These are phyloP conservation scores for Mythimna pallens DNA, from an alignment of 2,888 invertebrate species.

Conservation along the genomic window DNA sequence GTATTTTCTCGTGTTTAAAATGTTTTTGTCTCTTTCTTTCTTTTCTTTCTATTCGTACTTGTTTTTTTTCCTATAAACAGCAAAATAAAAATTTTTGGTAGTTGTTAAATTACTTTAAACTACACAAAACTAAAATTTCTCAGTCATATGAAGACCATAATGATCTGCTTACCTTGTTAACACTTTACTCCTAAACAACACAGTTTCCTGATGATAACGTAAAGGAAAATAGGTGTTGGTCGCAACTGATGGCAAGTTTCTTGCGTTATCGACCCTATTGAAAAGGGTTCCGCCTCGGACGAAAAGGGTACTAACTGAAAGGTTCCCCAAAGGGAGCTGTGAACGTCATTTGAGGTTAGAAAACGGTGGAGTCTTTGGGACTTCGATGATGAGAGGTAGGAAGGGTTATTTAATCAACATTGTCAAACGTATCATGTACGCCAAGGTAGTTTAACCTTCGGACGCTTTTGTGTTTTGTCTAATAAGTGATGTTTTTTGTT, in stretches of 20 bases:
- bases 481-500: not conserved
- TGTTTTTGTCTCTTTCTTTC: too few species aligned
- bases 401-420: not conserved
- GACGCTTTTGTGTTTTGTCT: too few species aligned
- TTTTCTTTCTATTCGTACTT: too few species aligned
- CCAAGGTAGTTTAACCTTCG: too few species aligned
- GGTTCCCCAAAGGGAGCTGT: slow-evolving; percentile 39
- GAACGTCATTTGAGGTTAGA: slow-evolving; percentile 32
- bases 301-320: slow-evolving; percentile 41
- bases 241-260: slow-evolving; percentile 38
- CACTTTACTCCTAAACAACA: slow-evolving; percentile 21
- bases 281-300: slow-evolving; percentile 26
- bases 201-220: slow-evolving; percentile 38
- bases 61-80: too few species aligned
- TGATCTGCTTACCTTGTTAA: slow-evolving; percentile 23
- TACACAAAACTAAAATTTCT: not conserved
- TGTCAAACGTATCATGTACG: not conserved
- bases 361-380: slow-evolving; percentile 3
- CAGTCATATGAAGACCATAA: slow-evolving; percentile 8
- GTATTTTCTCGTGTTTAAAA: too few species aligned
- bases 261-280: slow-evolving; percentile 18
- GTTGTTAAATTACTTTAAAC: not conserved
- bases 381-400: not conserved
- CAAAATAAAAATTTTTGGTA: too few species aligned
- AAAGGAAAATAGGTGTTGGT: slow-evolving; percentile 29